phyloP scores from a whole-genome alignment of 1,140 invertebrate genomes.

The Sesamia nonagrioides region DNA sequence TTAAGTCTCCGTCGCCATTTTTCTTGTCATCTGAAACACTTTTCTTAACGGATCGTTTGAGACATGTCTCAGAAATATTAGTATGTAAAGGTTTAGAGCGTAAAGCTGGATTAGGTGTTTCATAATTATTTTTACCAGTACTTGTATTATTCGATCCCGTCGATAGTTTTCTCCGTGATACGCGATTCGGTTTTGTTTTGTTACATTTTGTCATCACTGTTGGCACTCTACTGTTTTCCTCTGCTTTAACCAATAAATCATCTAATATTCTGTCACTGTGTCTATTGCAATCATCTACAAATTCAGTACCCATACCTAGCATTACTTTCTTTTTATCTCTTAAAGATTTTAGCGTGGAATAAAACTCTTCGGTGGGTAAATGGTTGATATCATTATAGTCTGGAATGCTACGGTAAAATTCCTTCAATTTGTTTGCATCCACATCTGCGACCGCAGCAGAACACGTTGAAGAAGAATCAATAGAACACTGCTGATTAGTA shows the following conservation, averaged over 20 bases:
- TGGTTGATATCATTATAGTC: constrained; percentile 91
- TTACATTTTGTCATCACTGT: constrained; percentile 7
- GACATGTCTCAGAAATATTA: constrained; percentile 40
- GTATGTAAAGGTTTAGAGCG: neutral
- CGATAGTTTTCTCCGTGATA: constrained; percentile 51
- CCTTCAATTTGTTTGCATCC: constrained; percentile 88
- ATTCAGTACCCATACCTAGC: constrained; percentile 86
- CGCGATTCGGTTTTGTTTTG: constrained; percentile 4
- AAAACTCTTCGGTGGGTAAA: constrained; percentile 90
- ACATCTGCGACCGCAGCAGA: constrained; percentile 66
- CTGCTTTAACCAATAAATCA: constrained; percentile 48
- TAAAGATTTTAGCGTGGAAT: constrained; percentile 89
- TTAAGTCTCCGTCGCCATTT: constrained; percentile 52
- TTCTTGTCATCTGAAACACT: constrained; percentile 48
- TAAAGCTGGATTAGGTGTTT: constrained; percentile 1
- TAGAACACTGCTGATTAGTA: constrained; percentile 71
- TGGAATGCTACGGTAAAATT: constrained; percentile 91
- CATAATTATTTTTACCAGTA: constrained; percentile 17
- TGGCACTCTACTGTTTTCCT: constrained; percentile 26
- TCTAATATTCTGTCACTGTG: constrained; percentile 53
- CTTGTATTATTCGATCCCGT: constrained; percentile 52
- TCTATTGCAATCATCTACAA: constrained; percentile 81
- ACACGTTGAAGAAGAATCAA: constrained; percentile 71
- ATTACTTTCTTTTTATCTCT: constrained; percentile 89
- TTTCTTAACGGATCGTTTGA: constrained; percentile 53